A percentile compares a stretch with the other conserved stretches of the same genome.
phyloP scores from a whole-genome alignment of 2,888 invertebrate genomes.

The Embidobia sp. region DNA sequence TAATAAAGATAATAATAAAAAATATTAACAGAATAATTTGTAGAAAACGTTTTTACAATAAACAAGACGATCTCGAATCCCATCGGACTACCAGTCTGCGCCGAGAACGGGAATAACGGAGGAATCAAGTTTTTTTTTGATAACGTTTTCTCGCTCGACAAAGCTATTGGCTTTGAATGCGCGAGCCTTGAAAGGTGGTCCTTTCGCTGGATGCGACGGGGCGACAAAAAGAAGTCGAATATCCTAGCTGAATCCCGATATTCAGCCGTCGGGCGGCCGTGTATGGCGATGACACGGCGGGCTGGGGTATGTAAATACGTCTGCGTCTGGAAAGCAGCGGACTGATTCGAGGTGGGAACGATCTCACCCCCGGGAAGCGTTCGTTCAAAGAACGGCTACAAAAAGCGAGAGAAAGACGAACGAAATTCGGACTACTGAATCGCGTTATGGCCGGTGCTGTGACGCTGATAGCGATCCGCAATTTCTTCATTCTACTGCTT shows the following conservation, averaged over 20 bases:
- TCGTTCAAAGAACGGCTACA: slow-evolving; percentile 49
- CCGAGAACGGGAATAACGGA: slow-evolving; percentile 1
- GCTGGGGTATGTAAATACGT: slow-evolving; percentile 72
- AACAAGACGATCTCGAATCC: no score
- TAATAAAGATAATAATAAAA: no score
- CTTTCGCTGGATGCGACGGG: slow-evolving; percentile 26
- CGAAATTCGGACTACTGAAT: slow-evolving; percentile 15
- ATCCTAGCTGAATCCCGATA: slow-evolving; percentile 40
- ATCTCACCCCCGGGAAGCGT: slow-evolving; percentile 70
- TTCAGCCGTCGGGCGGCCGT: slow-evolving; percentile 29
- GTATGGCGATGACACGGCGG: slow-evolving; percentile 53
- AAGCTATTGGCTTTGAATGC: slow-evolving; percentile 53
- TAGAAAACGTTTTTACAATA: no score
- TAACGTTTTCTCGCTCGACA: slow-evolving; percentile 32
- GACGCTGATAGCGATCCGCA: slow-evolving; percentile 15
- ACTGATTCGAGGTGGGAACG: slow-evolving; percentile 73
- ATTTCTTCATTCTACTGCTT: slow-evolving; percentile 8
- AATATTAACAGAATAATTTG: no score
- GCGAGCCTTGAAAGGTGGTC: slow-evolving; percentile 46
- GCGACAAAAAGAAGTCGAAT: slow-evolving; percentile 53
- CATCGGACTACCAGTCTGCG: no score
- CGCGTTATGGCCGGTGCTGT: background rate
- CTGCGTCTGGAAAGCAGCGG: slow-evolving; percentile 67
- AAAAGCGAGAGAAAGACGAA: slow-evolving; percentile 27
- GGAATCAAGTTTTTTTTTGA: slow-evolving; percentile 35